A percentile compares a stretch with the other conserved stretches of the same genome.
Conservation (phyloP, 2,113 vertebrate species). For the Oreotragus oreotragus region DNA sequence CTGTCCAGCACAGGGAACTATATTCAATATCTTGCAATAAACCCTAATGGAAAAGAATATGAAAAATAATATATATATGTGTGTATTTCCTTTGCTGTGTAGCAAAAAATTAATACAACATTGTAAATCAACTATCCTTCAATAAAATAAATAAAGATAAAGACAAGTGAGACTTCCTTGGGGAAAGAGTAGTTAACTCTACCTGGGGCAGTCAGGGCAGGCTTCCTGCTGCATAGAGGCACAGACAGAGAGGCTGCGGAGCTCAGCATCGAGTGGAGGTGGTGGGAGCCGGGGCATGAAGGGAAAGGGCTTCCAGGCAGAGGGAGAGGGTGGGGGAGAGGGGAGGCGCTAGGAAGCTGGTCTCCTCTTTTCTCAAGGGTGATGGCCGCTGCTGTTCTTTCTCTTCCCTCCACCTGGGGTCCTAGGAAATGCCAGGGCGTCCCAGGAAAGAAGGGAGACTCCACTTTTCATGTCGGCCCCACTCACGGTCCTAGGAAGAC, state of each 20-base stretch:
- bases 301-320: neutral
- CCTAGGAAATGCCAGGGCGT: neutral
- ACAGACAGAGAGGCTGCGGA: neutral
- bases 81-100: neutral
- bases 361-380: neutral
- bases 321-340: neutral
- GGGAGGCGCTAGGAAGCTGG: neutral
- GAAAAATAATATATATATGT: neutral
- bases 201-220: neutral
- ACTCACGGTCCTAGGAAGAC: neutral
- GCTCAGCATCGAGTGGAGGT: accelerated
- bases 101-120: neutral
- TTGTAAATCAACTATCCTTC: neutral
- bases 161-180: neutral
- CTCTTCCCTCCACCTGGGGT: neutral
- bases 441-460: neutral
- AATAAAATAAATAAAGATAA: neutral
- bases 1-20: neutral
- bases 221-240: neutral
- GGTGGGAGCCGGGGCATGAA: neutral
- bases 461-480: neutral
- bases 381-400: neutral
- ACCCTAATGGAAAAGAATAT: neutral
- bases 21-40: neutral
- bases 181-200: neutral